Conservation (phyloP, 2,888 invertebrate genomes). For the Thecophora atra region DNA sequence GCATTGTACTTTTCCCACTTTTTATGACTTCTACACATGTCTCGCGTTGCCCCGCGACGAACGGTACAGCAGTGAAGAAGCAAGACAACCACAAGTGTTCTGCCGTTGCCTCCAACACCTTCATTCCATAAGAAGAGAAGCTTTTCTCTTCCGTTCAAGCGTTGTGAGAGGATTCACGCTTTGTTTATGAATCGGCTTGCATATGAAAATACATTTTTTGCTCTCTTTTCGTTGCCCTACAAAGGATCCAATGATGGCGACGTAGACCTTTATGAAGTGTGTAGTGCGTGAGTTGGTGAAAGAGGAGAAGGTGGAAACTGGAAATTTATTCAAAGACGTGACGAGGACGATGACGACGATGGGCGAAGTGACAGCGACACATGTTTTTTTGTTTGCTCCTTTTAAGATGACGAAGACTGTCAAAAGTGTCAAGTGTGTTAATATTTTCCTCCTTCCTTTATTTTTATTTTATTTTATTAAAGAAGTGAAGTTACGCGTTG, state of each 20-base stretch:
- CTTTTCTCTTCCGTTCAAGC: background rate
- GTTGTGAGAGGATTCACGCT: conserved; percentile 36
- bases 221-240: background rate
- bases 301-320: background rate
- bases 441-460: background rate
- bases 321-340: conserved; percentile 13
- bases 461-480: no score
- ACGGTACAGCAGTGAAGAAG: no score
- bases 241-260: background rate
- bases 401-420: background rate
- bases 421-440: background rate
- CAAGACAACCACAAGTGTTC: background rate
- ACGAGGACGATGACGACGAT: background rate
- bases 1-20: no score
- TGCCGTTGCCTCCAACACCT: background rate
- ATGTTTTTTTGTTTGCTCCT: background rate
- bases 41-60: no score
- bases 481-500: background rate
- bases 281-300: no score
- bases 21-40: no score
- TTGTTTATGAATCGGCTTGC: conserved; percentile 41
- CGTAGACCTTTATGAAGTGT: background rate
- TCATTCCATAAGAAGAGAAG: no score
- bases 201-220: conserved; percentile 30
- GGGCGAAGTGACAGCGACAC: background rate